Evolutionary conservation across 2,113 vertebrate genomes (phyloP), one percentile per base, ranked within the genome.

Genomic region (Calypte anna): DNA sequence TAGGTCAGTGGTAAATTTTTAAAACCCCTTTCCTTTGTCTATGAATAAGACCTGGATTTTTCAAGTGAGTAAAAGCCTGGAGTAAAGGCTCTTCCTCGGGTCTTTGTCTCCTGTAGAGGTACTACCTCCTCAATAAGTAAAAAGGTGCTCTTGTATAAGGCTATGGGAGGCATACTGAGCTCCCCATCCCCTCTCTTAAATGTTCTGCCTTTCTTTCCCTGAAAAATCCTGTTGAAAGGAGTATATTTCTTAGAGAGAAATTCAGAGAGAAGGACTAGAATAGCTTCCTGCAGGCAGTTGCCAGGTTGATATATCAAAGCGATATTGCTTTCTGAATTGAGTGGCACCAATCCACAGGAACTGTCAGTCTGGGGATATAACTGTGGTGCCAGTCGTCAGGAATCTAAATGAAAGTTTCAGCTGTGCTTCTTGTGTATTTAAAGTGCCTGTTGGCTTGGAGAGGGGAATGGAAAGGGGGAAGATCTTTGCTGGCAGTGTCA

Each of bases 311-410:
- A 90, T 84, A 93, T 93, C 93, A 96, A 95, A 96, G 90, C 0
- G 23, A 92, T 96, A 91, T 96, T 96, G 93, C 95, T 93, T 97
- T 93, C 93, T 94, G 87, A 91, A 88, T 96, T 96, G 94, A 97
- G 82, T 95, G 93, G 84, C 94, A 96, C 88, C 93, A 90, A 96
- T 96, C 96, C 94, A 90, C 93, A 95, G 85, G 94, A 96, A 89
- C 92, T 96, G 96, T 93, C 95, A 96, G 81, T 95, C 93, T 96
- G 91, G 82, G 73, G 48, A 95, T 94, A 76, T 93, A 93, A 95
- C 91, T 92, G 90, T 94, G 77, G 92, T 96, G 96, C 95, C 82
- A 95, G 94, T 88, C 79, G 4, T 94, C 92, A 86, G 89, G 88
- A 96, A 93, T 95, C 92, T 87, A 92, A 93, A 93, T 91, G 75